Conservation (phyloP, 2,888 invertebrate species). For the Cryptocephalus primarius region DNA sequence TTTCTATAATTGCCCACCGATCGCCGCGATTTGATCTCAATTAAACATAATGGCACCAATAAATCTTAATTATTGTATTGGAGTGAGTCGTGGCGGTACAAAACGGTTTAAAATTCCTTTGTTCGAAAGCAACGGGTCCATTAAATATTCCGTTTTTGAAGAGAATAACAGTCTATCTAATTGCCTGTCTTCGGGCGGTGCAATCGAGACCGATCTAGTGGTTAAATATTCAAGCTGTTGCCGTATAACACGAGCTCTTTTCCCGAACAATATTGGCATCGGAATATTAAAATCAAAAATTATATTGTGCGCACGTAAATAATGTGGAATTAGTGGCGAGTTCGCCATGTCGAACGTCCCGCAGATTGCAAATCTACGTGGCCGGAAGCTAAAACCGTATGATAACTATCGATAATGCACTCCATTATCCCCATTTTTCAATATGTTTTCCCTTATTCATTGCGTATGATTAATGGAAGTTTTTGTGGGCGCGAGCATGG, state of each 20-base stretch:
- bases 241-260: conserved; percentile 28
- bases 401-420: conserved; percentile 28
- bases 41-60: conserved; percentile 14
- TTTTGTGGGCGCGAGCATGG: conserved; percentile 12
- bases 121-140: conserved; percentile 23
- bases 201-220: conserved; percentile 36
- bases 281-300: conserved; percentile 35
- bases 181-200: conserved; percentile 37
- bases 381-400: conserved; percentile 20
- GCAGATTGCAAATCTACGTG: conserved; percentile 20
- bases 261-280: conserved; percentile 35
- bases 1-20: conserved; percentile 7
- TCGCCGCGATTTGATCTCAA: conserved; percentile 13
- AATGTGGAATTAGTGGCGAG: conserved; percentile 22
- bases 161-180: conserved; percentile 39
- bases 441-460: conserved; percentile 14
- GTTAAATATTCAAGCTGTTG: conserved; percentile 36
- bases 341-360: conserved; percentile 18
- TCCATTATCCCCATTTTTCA: conserved; percentile 21
- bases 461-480: conserved; percentile 16
- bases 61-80: conserved; percentile 15
- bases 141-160: conserved; percentile 37
- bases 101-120: conserved; percentile 26
- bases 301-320: conserved; percentile 30
- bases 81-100: conserved; percentile 8